Percentiles rank a stretch among this genome's conserved stretches.
These are phyloP conservation scores for Chionomys nivalis DNA, from an alignment of 2,113 vertebrate genomes.

Conservation along the genomic window DNA sequence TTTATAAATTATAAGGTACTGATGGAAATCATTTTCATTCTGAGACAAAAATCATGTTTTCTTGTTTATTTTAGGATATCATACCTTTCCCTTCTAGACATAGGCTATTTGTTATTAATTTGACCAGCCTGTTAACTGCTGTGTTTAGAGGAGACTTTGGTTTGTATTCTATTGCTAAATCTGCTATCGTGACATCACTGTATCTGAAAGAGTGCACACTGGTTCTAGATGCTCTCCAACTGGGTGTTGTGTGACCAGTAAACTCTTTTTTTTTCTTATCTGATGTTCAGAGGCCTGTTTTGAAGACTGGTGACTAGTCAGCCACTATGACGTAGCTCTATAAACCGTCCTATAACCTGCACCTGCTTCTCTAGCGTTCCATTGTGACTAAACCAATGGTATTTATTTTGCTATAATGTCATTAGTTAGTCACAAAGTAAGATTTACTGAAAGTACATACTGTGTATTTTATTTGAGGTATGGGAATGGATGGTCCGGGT, in stretches of 20 bases:
- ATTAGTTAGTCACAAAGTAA: conserved; percentile 60
- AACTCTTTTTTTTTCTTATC: conserved; percentile 60
- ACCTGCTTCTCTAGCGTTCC: conserved; percentile 36
- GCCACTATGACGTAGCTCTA: background rate
- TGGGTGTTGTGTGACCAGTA: background rate
- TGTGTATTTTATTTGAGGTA: conserved; percentile 86
- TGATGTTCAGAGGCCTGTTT: conserved; percentile 44
- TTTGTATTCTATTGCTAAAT: conserved; percentile 30
- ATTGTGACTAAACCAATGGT: conserved; percentile 31
- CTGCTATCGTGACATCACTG: background rate
- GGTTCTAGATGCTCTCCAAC: background rate
- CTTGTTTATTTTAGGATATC: background rate
- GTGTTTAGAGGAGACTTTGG: background rate
- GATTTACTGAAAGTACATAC: conserved; percentile 73
- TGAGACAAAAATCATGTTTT: conserved; percentile 14
- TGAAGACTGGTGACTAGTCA: conserved; percentile 5
- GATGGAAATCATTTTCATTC: conserved; percentile 38
- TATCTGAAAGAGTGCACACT: background rate
- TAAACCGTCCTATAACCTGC: background rate
- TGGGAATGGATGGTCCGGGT: conserved; percentile 94
- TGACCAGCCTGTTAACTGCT: conserved; percentile 2
- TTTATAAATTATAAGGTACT: background rate
- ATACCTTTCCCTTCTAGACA: background rate
- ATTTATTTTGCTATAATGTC: conserved; percentile 60
- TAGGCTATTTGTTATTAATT: background rate